Conservation (phyloP, 2,888 invertebrate genomes). For the Morpho deidamia region DNA sequence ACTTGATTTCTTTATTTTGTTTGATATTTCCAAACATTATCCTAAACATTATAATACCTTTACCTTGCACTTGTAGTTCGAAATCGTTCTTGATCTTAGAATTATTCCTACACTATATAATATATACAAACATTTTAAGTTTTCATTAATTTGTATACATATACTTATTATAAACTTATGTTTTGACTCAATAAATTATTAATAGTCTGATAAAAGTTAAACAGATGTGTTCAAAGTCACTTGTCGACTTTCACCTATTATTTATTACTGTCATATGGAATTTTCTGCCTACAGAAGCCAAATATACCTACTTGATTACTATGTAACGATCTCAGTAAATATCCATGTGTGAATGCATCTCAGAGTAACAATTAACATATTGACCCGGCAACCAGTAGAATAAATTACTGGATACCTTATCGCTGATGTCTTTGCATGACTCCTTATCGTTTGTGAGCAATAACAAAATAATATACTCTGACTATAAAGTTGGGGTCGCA, state of each 20-base stretch:
- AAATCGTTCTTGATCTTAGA: too few relatives aligned
- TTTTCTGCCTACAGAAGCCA: not conserved
- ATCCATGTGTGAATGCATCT: conserved; percentile 26
- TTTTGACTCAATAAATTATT: too few relatives aligned
- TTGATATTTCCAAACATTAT: too few relatives aligned
- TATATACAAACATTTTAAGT: too few relatives aligned
- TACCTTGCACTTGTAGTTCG: too few relatives aligned
- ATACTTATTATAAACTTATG: too few relatives aligned
- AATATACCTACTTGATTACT: conserved; percentile 9
- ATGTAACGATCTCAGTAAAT: conserved; percentile 14
- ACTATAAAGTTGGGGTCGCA: conserved; percentile 15
- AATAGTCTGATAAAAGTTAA: too few relatives aligned
- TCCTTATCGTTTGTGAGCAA: conserved; percentile 36
- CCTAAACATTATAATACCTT: too few relatives aligned
- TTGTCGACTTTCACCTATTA: not conserved
- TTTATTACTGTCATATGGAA: conserved; percentile 1
- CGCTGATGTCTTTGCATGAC: conserved; percentile 45
- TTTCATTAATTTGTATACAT: too few relatives aligned
- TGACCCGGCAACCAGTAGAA: conserved; percentile 55
- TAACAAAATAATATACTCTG: conserved; percentile 21
- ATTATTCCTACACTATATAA: too few relatives aligned
- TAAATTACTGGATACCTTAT: conserved; percentile 35
- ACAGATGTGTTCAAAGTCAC: not conserved
- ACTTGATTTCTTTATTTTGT: too few relatives aligned
- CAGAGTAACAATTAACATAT: conserved; percentile 52